These are phyloP conservation scores for Phalacrocorax carbo DNA, from an alignment of 2,113 vertebrate species.

Conservation along the genomic window DNA sequence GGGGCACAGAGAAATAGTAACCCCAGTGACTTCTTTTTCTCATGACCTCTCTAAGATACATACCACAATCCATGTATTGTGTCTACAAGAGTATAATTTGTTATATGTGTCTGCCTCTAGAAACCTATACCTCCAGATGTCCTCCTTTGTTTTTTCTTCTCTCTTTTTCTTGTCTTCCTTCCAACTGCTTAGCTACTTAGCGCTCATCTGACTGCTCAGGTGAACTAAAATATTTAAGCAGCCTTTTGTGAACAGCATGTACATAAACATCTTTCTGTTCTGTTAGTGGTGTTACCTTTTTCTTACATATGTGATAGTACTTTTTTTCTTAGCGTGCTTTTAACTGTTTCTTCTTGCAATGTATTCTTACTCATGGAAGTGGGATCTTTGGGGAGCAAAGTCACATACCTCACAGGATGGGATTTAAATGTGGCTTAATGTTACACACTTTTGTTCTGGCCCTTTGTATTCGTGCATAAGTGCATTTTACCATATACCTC, in stretches of 20 bases:
- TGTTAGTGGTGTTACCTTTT: not conserved
- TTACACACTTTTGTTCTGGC: not conserved
- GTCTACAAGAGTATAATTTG: not conserved
- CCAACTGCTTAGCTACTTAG: not conserved
- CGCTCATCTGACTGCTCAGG: not conserved
- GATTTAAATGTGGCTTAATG: not conserved
- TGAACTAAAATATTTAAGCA: not conserved
- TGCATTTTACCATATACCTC: not conserved
- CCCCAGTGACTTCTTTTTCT: not conserved
- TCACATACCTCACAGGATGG: not conserved
- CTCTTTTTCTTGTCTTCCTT: not conserved
- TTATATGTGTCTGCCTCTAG: not conserved
- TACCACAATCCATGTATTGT: not conserved
- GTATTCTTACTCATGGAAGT: not conserved
- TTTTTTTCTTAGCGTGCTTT: not conserved
- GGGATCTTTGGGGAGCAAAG: not conserved
- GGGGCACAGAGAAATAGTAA: not conserved
- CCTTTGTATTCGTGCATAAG: not conserved
- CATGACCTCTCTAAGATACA: not conserved
- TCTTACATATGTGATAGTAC: accelerated
- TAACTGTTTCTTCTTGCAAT: not conserved
- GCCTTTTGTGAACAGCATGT: not conserved
- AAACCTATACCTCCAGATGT: not conserved
- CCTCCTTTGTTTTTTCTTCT: not conserved
- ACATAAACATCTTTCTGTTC: not conserved